These are phyloP conservation scores for Hylaeus volcanicus DNA, from an alignment of 1,140 invertebrate species.

Conservation along the genomic window DNA sequence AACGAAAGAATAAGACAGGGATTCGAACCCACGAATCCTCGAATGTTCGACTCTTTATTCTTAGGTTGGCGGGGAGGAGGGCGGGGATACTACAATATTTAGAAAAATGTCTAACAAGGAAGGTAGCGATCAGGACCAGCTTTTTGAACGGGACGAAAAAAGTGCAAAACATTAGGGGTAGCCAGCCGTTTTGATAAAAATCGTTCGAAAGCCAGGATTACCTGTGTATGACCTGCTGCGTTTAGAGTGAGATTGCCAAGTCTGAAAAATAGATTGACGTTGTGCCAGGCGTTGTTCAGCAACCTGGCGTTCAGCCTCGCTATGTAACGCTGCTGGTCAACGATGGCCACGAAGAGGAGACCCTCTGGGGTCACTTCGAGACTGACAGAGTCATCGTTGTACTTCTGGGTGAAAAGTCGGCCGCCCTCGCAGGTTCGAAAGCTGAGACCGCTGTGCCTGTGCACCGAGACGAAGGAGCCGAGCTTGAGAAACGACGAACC, in stretches of 20 bases:
- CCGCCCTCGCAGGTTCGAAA: conserved; percentile 90
- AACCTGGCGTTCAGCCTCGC: conserved; percentile 84
- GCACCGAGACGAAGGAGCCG: conserved; percentile 86
- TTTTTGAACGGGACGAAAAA: no score
- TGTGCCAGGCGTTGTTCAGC: conserved; percentile 91
- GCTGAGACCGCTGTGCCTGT: conserved; percentile 88
- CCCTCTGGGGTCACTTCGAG: conserved; percentile 85
- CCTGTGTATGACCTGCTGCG: conserved; percentile 81
- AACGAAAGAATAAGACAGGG: not conserved
- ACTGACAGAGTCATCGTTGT: conserved; percentile 85
- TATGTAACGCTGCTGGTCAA: conserved; percentile 82
- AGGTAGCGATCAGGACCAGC: no score
- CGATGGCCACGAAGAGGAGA: conserved; percentile 84
- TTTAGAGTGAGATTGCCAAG: conserved; percentile 85
- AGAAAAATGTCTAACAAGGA: no score
- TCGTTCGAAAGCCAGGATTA: conserved; percentile 50
- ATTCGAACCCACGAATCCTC: no score
- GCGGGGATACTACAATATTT: no score
- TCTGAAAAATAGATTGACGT: conserved; percentile 85
- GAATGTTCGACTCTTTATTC: no score
- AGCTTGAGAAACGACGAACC: conserved; percentile 87
- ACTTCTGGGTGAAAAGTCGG: conserved; percentile 86
- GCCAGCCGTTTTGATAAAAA: no score
- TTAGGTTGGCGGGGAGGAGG: no score
- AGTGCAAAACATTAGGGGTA: no score